phyloP scores from a whole-genome alignment of 2,797 vertebrate genomes.

The Phataginus tricuspis region DNA sequence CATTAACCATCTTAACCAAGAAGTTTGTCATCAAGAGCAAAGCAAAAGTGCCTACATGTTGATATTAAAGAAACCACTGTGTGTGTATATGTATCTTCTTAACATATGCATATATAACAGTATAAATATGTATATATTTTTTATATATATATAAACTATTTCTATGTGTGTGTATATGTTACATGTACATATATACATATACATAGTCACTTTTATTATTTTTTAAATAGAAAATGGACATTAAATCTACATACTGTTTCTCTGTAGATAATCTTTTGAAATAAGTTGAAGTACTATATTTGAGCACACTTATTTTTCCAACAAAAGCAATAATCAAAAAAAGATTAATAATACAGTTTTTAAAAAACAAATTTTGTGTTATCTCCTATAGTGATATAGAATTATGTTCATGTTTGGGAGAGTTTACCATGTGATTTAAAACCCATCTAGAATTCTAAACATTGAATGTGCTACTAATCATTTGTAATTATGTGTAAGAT shows the following conservation, averaged over 20 bases:
- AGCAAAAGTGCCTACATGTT: not conserved
- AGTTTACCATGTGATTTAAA: not conserved
- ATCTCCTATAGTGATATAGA: not conserved
- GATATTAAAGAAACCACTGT: not conserved
- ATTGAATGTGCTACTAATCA: no score
- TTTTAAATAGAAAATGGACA: not conserved
- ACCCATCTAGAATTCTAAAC: not conserved
- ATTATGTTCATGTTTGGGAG: not conserved
- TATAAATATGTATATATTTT: not conserved
- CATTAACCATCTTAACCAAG: not conserved
- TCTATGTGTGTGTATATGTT: not conserved
- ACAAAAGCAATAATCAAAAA: not conserved
- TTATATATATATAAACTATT: not conserved
- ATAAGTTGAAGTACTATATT: not conserved
- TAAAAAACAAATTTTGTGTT: not conserved
- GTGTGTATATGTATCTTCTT: not conserved
- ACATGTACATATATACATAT: not conserved
- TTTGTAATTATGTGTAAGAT: no score
- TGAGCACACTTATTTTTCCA: not conserved
- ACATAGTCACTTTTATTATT: not conserved
- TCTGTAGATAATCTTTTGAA: not conserved
- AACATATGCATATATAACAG: not conserved
- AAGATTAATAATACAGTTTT: not conserved
- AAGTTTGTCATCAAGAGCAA: not conserved
- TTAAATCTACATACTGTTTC: not conserved